Evolutionary conservation across 2,113 vertebrate genomes (phyloP).

Genomic region (Psophia crepitans): DNA sequence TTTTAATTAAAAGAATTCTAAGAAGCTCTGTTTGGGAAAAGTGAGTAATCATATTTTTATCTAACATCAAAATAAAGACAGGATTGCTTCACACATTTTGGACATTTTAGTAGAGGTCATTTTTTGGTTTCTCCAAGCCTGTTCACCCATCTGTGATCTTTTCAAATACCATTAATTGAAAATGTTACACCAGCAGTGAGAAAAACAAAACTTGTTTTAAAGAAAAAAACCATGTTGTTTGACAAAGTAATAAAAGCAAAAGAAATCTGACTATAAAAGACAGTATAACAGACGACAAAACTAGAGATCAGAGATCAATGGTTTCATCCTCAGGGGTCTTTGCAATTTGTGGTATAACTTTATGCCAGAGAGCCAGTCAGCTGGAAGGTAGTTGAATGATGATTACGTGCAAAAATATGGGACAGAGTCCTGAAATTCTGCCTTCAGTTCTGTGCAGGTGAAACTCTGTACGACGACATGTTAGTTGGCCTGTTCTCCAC

Average conservation of each 20-base stretch:
- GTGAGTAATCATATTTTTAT: background rate
- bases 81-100: background rate
- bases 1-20: background rate
- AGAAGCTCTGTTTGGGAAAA: background rate
- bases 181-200: background rate
- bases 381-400: background rate
- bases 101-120: background rate
- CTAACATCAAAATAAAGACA: background rate
- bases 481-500: background rate
- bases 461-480: background rate
- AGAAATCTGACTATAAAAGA: background rate
- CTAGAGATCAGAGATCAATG: background rate
- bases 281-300: background rate
- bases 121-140: constrained; percentile 6
- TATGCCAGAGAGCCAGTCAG: background rate
- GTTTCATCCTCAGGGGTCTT: background rate
- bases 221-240: background rate
- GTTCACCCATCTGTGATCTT: constrained; percentile 21
- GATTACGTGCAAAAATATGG: background rate
- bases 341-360: background rate
- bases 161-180: background rate
- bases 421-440: background rate
- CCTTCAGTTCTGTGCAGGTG: background rate
- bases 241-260: background rate
- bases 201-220: background rate